Evolutionary conservation across 2,888 invertebrate species (phyloP).

Genomic region (Synanthedon myopaeformis): DNA sequence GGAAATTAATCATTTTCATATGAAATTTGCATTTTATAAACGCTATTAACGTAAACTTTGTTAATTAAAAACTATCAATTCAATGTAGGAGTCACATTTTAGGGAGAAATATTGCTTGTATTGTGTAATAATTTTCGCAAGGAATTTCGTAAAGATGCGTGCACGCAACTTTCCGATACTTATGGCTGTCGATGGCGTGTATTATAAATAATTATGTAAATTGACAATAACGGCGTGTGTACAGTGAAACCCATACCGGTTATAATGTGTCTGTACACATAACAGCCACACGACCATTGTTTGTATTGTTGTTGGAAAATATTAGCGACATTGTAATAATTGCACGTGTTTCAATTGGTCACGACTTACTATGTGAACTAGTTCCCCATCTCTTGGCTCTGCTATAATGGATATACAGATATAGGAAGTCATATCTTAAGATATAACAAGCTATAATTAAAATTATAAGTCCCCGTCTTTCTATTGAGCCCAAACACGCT

Average conservation of each 20-base stretch:
- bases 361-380: no score
- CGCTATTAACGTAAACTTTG: background rate
- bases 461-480: no score
- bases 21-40: background rate
- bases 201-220: conserved; percentile 31
- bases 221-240: conserved; percentile 12
- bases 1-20: background rate
- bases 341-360: background rate
- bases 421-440: no score
- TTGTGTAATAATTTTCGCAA: conserved; percentile 24
- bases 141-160: conserved; percentile 17
- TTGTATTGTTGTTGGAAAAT: conserved; percentile 8
- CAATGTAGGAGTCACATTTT: conserved; percentile 1
- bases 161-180: conserved; percentile 1
- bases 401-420: no score
- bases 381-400: no score
- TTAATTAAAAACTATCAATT: conserved; percentile 14
- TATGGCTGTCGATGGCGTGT: conserved; percentile 3
- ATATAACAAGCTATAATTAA: no score
- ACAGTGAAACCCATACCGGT: conserved; percentile 11
- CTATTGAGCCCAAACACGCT: no score
- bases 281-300: conserved; percentile 12
- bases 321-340: background rate
- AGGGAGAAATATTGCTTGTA: conserved; percentile 11
- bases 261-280: conserved; percentile 5